A percentile compares a stretch with the other conserved stretches of the same genome.
Conservation (phyloP, 2,797 vertebrate genomes). For the Hoplostethus atlanticus region DNA sequence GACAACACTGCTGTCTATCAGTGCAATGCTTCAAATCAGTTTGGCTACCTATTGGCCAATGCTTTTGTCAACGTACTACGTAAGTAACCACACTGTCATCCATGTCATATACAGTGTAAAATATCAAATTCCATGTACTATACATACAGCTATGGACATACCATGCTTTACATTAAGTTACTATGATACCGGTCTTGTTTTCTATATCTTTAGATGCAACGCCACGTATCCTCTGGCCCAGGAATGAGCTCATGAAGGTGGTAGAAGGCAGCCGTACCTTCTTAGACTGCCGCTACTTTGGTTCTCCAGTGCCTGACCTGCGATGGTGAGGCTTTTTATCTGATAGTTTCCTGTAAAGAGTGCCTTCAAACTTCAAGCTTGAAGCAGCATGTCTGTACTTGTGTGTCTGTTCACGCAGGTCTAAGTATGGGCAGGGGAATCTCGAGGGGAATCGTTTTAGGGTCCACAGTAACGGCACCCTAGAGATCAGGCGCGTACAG, state of each 20-base stretch:
- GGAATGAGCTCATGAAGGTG: slow-evolving; percentile 89
- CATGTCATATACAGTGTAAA: neutral
- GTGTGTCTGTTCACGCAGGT: slow-evolving; percentile 82
- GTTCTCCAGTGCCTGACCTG: slow-evolving; percentile 94
- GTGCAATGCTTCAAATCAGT: slow-evolving; percentile 96
- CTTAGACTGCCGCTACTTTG: slow-evolving; percentile 94
- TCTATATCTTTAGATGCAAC: slow-evolving; percentile 85
- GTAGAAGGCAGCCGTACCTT: slow-evolving; percentile 89
- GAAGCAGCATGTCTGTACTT: neutral
- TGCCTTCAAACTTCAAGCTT: slow-evolving; percentile 7
- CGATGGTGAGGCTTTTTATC: slow-evolving; percentile 89
- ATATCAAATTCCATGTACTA: neutral
- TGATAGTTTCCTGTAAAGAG: neutral
- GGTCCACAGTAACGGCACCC: slow-evolving; percentile 90
- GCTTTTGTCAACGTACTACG: slow-evolving; percentile 96
- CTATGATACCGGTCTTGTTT: neutral
- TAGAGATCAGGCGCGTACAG: slow-evolving; percentile 90
- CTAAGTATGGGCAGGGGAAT: slow-evolving; percentile 94
- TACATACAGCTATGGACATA: too few relatives aligned
- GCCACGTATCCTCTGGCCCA: slow-evolving; percentile 89
- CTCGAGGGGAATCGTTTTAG: slow-evolving; percentile 93
- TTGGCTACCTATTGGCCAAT: slow-evolving; percentile 94
- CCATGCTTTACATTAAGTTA: too few relatives aligned
- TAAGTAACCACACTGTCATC: slow-evolving; percentile 69
- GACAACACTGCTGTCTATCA: slow-evolving; percentile 95